These are phyloP conservation scores for Craterocephalus amniculus DNA, from an alignment of 2,797 vertebrate genomes.

Conservation along the genomic window DNA sequence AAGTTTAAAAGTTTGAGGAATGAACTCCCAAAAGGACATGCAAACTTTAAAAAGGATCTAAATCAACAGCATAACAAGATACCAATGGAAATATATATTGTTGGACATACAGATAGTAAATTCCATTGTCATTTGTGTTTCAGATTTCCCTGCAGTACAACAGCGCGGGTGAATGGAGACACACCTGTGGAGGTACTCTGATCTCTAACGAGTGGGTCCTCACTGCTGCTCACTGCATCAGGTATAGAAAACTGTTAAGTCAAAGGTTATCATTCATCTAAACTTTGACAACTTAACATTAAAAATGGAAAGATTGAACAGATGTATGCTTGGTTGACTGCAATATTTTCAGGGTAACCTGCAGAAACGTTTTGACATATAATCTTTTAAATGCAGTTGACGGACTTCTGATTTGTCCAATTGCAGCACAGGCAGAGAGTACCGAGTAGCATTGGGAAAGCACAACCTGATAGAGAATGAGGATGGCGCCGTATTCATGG, in stretches of 20 bases:
- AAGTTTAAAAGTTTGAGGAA: no score
- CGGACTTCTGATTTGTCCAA: not conserved
- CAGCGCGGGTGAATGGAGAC: constrained; percentile 75
- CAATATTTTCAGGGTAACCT: not conserved
- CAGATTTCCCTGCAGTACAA: constrained; percentile 89
- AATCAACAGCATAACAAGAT: not conserved
- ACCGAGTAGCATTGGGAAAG: constrained; percentile 86
- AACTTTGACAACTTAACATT: not conserved
- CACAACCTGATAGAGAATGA: constrained; percentile 82
- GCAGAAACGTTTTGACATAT: not conserved
- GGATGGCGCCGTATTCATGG: constrained; percentile 58
- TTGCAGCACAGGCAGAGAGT: constrained; percentile 73
- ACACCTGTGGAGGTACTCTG: constrained; percentile 89
- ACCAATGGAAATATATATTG: not conserved
- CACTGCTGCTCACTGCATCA: constrained; percentile 83
- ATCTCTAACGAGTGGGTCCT: constrained; percentile 87
- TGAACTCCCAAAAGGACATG: not conserved
- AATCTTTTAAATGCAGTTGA: not conserved
- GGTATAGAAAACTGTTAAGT: constrained; percentile 47
- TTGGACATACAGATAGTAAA: not conserved
- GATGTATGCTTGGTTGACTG: not conserved
- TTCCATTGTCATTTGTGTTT: constrained; percentile 7
- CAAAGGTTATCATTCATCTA: not conserved
- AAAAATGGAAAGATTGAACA: not conserved
- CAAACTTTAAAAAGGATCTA: not conserved